Evolutionary conservation across 2,888 invertebrate species (phyloP), one percentile per base, ranked within the genome.

Genomic region (Phragmatobia fuliginosa): DNA sequence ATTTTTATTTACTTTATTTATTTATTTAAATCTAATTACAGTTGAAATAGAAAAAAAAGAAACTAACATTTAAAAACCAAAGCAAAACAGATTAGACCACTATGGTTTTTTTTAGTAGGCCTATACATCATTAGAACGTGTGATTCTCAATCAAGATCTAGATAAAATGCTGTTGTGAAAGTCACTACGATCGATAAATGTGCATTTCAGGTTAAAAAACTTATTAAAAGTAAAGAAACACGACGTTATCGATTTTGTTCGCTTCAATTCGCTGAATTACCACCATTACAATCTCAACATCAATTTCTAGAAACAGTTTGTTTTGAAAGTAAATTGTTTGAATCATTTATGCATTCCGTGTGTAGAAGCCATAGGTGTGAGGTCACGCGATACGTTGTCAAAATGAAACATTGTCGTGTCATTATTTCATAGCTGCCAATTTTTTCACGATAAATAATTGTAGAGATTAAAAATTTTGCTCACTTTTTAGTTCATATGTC

Each of bases 341-440:
- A 80, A 83, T 84, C 83, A 83, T 88, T 87, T 81, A 86, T 88
- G 87, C 89, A 88, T 89, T 86, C 78, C 88, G 88, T 88, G 90
- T 88, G 87, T 86, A 88, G 86, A 75, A 85, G 83, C 87, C 79
- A 89, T 91, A 86, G 83, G 75, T 81, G 81, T 73, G 73, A 32
- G 62, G 66, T 78, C 92, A 91, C 92, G 92, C 92, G 89, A 92
- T 84, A 73, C 77, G 80, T 83, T 84, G 81, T 76, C 79, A 77
- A 82, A 87, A 87, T 84, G 75, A 82, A 87, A 86, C 83, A 83
- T 78, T 85, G 82, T 82, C 78, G 78, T 79, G 72, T 77, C 74
- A 77, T 80, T 74, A 80, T 72, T 79, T 72, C 66, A 68, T 64
- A 63, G 73, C 36, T 64, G 66, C 61, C 66, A 49, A 80, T 70